Evolutionary conservation across 92 coral and sea anemone species (phyloP).

Genomic region (Muricea muricata): DNA sequence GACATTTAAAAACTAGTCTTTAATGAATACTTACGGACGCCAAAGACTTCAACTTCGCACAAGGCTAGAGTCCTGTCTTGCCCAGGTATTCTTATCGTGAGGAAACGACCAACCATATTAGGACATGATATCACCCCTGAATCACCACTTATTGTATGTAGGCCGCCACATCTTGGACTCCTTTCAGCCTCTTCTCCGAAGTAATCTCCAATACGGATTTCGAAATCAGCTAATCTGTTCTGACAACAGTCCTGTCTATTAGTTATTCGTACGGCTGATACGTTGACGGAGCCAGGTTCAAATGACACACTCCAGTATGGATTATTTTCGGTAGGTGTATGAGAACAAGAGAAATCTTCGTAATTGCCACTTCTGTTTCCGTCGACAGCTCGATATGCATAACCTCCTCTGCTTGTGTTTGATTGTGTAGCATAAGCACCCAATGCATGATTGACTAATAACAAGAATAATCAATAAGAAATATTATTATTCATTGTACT

Average conservation of each 20-base stretch:
- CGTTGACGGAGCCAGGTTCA: slow-evolving; percentile 21
- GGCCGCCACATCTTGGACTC: slow-evolving; percentile 28
- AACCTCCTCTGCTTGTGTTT: slow-evolving; percentile 2
- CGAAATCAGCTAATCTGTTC: slow-evolving; percentile 15
- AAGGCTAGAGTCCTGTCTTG: slow-evolving; percentile 18
- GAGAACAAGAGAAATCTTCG: slow-evolving; percentile 10
- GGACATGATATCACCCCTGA: slow-evolving; percentile 31
- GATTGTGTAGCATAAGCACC: slow-evolving; percentile 24
- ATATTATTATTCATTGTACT: no score
- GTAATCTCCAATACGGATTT: slow-evolving; percentile 41
- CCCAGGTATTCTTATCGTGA: slow-evolving; percentile 37
- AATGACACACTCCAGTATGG: slow-evolving; percentile 34
- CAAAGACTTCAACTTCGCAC: slow-evolving; percentile 48
- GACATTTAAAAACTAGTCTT: no score
- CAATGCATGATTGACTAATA: slow-evolving; percentile 21
- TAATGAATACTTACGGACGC: slow-evolving; percentile 14
- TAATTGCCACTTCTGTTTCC: slow-evolving; percentile 1
- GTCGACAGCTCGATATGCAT: slow-evolving; percentile 7
- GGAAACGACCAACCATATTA: slow-evolving; percentile 14
- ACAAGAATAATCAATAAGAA: not conserved
- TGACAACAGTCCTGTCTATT: slow-evolving; percentile 29
- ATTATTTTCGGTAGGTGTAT: slow-evolving; percentile 14
- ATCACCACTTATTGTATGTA: slow-evolving; percentile 9
- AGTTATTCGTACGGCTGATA: slow-evolving; percentile 20
- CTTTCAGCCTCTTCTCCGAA: not conserved